Percentiles rank a stretch among this genome's conserved stretches.
These are phyloP conservation scores for Styela clava DNA, from an alignment of 23 tunicate species.

Conservation along the genomic window DNA sequence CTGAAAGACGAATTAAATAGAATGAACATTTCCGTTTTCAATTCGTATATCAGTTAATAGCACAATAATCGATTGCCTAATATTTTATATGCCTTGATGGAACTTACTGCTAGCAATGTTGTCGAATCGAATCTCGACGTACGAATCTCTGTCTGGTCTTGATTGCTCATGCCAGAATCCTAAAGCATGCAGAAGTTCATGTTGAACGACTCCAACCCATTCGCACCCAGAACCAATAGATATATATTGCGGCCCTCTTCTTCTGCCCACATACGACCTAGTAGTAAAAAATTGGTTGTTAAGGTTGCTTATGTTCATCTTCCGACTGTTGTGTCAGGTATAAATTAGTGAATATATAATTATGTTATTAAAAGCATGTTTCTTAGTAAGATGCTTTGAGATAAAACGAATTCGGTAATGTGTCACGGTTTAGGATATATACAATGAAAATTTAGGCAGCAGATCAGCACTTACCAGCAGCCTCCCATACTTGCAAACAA, in stretches of 20 bases:
- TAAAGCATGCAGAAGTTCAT: conserved; percentile 50
- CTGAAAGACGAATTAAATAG: neutral
- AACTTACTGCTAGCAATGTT: conserved; percentile 41
- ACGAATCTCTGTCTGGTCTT: conserved; percentile 53
- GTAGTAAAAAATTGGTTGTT: neutral
- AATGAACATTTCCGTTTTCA: too few species aligned
- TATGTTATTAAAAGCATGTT: too few species aligned
- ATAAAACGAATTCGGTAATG: too few species aligned
- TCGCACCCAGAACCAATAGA: conserved; percentile 53
- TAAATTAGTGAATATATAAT: too few species aligned
- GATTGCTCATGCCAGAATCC: conserved; percentile 79
- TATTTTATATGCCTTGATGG: too few species aligned
- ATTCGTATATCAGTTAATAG: too few species aligned
- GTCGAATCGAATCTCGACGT: conserved; percentile 25
- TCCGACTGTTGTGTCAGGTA: too few species aligned
- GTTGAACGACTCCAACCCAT: conserved; percentile 44
- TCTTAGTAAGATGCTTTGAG: too few species aligned
- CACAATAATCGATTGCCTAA: too few species aligned
- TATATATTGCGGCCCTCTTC: conserved; percentile 44
- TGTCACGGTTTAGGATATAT: neutral
- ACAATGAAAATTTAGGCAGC: too few species aligned
- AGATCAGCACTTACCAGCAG: conserved; percentile 40
- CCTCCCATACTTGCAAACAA: conserved; percentile 30
- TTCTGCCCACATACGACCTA: conserved; percentile 53
- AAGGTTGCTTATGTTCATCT: neutral